Base-by-base conservation (phyloP, 1,140 invertebrate genomes). In the Trachymyrmex cornetzi region DNA sequence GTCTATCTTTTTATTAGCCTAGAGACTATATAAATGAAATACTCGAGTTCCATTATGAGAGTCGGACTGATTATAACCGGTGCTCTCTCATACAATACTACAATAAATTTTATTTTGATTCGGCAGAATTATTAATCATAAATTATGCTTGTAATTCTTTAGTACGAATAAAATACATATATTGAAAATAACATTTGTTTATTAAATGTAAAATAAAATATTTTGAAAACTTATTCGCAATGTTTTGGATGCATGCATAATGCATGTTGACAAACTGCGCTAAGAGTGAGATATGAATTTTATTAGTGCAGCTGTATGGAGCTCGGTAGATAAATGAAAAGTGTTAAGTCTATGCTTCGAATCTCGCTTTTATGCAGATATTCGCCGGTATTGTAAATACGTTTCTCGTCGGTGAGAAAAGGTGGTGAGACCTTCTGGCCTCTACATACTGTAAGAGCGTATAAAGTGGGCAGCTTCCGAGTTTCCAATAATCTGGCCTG, bases 401-500 rank as follows among this genome's bases (percentile, higher is more conserved):
- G 48, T 38, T 38, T 66, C 38, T n/a, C 22, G 66, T 50, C 61
- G 74, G 44, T 61, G 61, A 72, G 87, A 75, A 85, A 75, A 74
- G 44, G 48, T 67, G 63, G 53, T 64, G 79, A 71, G 55, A 87
- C 71, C 61, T 53, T 67, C 63, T 55, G 66, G 48, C 22, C 74
- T 75, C 80, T 74, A 59, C 59, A 24, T 61, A 50, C 59, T 72
- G 71, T 80, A 72, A 86, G 82, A 86, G 84, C 57, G 71, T 77
- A 69, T 64, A 85, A 89, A 88, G 82, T 86, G 87, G 71, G 64
- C 66, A 57, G 61, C 71, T 80, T 61, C 79, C 77, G 66, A 85
- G 57, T 87, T 90, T 91, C 89, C 90, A 91, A 91, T 91, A 91
- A 91, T 90, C 89, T 91, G 38, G 80, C 67, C 77, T 86, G 87